Evolutionary conservation across 2,888 invertebrate species (phyloP).

Genomic region (Ferdinandea cuprea): DNA sequence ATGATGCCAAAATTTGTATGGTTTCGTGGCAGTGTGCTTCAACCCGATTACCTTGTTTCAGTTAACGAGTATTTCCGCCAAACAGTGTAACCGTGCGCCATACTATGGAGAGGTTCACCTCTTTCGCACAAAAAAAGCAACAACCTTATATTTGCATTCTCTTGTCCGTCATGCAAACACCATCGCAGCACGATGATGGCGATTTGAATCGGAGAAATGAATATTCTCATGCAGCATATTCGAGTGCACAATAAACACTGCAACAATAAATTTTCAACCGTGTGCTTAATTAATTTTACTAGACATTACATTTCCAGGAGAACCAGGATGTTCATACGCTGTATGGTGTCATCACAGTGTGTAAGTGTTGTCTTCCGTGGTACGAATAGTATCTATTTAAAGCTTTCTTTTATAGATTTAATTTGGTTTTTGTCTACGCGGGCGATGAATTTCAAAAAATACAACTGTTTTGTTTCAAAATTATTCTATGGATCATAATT

Average conservation of each 20-base stretch:
- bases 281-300: conserved; percentile 46
- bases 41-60: conserved; percentile 54
- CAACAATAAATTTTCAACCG: conserved; percentile 43
- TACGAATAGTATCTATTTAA: no score
- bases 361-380: neutral
- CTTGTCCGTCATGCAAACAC: conserved; percentile 17
- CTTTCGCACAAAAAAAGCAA: neutral
- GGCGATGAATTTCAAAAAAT: no score
- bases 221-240: conserved; percentile 28
- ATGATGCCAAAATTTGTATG: conserved; percentile 28
- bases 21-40: conserved; percentile 26
- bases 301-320: neutral
- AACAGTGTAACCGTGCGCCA: conserved; percentile 18
- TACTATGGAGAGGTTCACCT: neutral
- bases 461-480: no score
- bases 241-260: conserved; percentile 52
- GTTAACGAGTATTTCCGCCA: conserved; percentile 52
- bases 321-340: neutral
- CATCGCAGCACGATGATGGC: neutral
- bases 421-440: no score
- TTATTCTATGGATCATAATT: no score
- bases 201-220: conserved; percentile 2
- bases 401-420: no score
- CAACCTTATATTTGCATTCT: conserved; percentile 6
- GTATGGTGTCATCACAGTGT: neutral